Conservation (phyloP, 1,140 invertebrate species). For the Frieseomelitta varia region DNA sequence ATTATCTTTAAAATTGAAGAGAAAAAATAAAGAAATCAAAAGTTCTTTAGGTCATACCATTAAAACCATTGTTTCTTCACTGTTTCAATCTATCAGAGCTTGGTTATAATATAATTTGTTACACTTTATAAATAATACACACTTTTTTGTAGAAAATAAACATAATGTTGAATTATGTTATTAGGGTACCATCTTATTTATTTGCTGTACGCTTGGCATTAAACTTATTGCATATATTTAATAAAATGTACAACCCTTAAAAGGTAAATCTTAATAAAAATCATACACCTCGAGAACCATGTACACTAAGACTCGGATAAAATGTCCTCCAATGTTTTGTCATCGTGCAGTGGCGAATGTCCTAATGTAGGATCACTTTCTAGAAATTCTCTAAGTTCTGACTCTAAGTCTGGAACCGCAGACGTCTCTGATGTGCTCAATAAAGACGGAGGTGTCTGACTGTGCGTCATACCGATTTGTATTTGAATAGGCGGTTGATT, state of each 20-base stretch:
- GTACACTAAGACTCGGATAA: constrained; percentile 83
- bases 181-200: constrained; percentile 2
- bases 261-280: constrained; percentile 15
- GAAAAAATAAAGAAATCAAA: neutral
- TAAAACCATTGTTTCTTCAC: neutral
- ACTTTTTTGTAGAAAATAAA: neutral
- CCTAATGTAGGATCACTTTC: constrained; percentile 85
- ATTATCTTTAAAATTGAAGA: neutral
- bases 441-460: constrained; percentile 68
- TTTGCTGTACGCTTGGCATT: constrained; percentile 10
- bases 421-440: constrained; percentile 72
- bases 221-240: constrained; percentile 26
- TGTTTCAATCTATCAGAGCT: neutral
- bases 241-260: constrained; percentile 57
- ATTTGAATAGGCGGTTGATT: constrained; percentile 73
- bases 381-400: constrained; percentile 87
- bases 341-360: constrained; percentile 84
- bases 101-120: neutral
- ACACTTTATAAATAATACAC: constrained; percentile 29
- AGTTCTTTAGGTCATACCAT: no score
- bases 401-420: constrained; percentile 85
- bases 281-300: neutral
- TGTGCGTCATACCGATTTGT: constrained; percentile 74
- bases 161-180: neutral
- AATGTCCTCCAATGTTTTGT: constrained; percentile 85